Conservation (phyloP, 2,797 vertebrate species). For the Sternotherus odoratus region DNA sequence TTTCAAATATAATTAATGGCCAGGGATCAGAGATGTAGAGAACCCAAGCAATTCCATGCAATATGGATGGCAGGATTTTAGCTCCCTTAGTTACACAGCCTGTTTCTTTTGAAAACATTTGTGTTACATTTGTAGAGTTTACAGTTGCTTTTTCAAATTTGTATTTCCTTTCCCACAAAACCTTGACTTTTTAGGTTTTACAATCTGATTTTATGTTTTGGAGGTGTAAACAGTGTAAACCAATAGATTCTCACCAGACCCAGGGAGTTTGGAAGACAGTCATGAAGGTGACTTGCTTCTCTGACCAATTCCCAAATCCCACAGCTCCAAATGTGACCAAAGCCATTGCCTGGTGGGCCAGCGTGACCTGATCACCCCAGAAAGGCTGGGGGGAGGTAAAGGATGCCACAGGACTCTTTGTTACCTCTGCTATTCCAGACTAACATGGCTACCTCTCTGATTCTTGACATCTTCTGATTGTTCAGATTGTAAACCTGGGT, state of each 20-base stretch:
- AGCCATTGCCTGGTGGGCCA: neutral
- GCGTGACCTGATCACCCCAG: neutral
- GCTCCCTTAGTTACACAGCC: neutral
- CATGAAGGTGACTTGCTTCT: neutral
- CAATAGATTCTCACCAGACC: neutral
- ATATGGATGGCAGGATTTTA: neutral
- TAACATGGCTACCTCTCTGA: too few relatives aligned
- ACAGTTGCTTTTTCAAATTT: neutral
- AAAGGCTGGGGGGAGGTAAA: neutral
- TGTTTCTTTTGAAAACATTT: neutral
- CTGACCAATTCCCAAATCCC: neutral
- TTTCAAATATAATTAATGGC: neutral
- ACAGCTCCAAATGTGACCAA: neutral
- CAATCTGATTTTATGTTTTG: neutral
- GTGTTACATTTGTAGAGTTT: neutral
- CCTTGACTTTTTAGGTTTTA: neutral
- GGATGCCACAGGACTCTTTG: too few relatives aligned
- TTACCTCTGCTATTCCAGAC: too few relatives aligned
- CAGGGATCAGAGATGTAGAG: neutral
- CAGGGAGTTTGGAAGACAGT: neutral
- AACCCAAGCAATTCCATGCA: neutral
- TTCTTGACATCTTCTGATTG: too few relatives aligned
- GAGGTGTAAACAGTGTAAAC: neutral
- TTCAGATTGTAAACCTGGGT: slow-evolving; percentile 34
- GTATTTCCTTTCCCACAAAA: neutral